These are phyloP conservation scores for Apamea monoglypha DNA, from an alignment of 2,888 invertebrate species.

Conservation along the genomic window DNA sequence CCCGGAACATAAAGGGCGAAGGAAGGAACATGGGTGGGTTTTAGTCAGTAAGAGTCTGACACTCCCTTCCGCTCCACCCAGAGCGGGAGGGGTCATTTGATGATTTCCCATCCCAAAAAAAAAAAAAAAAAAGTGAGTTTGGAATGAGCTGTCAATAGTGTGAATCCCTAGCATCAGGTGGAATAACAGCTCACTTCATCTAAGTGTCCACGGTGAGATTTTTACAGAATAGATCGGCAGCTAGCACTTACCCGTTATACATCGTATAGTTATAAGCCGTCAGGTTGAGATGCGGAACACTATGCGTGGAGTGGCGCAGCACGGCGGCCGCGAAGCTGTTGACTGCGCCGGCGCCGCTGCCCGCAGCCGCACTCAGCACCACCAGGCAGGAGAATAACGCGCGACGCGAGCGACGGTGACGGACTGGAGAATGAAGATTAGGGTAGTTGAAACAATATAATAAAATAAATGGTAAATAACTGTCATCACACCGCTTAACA, in stretches of 20 bases:
- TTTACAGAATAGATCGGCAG: no score
- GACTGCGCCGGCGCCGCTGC: slow-evolving; percentile 85
- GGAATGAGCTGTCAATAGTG: no score
- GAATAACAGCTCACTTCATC: no score
- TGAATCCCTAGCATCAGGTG: no score
- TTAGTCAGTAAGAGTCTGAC: no score
- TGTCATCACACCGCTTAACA: background rate
- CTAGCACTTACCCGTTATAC: slow-evolving; percentile 80
- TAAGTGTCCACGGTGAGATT: no score
- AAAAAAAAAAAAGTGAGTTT: no score
- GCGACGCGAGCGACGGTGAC: slow-evolving; percentile 80
- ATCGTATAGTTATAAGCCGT: slow-evolving; percentile 85
- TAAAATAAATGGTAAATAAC: background rate
- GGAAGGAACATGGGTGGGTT: no score
- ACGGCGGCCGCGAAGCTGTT: slow-evolving; percentile 86
- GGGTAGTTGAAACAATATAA: background rate
- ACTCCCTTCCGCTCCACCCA: no score
- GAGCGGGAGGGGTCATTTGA: no score
- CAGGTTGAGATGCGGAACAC: slow-evolving; percentile 80
- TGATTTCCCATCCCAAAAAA: no score
- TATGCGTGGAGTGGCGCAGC: slow-evolving; percentile 80
- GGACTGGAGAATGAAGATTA: slow-evolving; percentile 71
- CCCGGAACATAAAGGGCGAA: no score
- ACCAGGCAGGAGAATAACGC: slow-evolving; percentile 82
- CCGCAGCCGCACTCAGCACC: slow-evolving; percentile 81